phyloP scores from a whole-genome alignment of 2,888 invertebrate genomes.

The Epinotia nisella region DNA sequence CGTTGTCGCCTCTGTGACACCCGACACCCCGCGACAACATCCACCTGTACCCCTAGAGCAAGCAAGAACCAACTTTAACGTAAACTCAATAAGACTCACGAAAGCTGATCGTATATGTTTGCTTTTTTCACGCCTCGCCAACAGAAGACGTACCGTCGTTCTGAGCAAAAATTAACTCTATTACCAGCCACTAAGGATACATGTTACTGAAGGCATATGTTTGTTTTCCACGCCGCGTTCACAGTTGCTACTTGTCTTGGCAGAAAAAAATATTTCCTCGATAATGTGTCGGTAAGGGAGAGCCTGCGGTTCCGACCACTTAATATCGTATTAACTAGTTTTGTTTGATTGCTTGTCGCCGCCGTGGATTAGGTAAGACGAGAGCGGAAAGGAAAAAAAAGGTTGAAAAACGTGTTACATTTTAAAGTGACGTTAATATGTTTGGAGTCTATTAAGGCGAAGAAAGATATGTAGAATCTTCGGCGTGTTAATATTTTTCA shows the following conservation, averaged over 20 bases:
- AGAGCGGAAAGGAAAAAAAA: conserved; percentile 25
- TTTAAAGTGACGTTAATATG: neutral
- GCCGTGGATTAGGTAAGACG: conserved; percentile 30
- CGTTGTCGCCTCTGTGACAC: conserved; percentile 68
- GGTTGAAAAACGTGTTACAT: conserved; percentile 26
- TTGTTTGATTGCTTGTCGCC: conserved; percentile 43
- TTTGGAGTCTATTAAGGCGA: neutral
- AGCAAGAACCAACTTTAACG: neutral
- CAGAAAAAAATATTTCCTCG: conserved; percentile 60
- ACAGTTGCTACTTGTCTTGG: conserved; percentile 71
- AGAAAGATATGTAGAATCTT: no score
- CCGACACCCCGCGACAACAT: conserved; percentile 55
- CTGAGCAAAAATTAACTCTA: conserved; percentile 10
- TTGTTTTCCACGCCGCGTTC: conserved; percentile 32
- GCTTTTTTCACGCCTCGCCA: conserved; percentile 12
- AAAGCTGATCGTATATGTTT: neutral
- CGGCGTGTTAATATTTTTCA: no score
- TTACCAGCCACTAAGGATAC: conserved; percentile 1
- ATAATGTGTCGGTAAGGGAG: conserved; percentile 64
- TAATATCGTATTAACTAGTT: conserved; percentile 46
- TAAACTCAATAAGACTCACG: neutral
- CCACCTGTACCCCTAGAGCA: neutral
- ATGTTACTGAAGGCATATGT: conserved; percentile 1
- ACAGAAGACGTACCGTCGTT: conserved; percentile 22
- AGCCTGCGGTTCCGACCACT: conserved; percentile 58